A percentile compares a stretch with the other conserved stretches of the same genome.
phyloP scores from a whole-genome alignment of 2,113 vertebrate genomes.

The Xyrauchen texanus region DNA sequence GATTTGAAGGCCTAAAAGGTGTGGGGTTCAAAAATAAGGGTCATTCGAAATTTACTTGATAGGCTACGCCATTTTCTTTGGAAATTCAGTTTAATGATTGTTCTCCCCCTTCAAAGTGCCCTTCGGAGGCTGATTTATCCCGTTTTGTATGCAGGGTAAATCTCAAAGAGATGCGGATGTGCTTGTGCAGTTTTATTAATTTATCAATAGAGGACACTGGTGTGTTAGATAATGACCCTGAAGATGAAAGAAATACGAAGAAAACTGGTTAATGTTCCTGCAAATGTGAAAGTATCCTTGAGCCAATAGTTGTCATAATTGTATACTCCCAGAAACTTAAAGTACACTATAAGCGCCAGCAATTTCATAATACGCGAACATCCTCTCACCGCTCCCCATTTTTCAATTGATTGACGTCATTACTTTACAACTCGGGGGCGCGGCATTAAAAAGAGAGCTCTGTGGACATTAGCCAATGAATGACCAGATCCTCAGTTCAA shows the following conservation, averaged over 20 bases:
- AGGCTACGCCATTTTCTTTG: no score
- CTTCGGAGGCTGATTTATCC: no score
- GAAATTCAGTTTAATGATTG: no score
- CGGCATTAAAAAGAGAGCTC: slow-evolving; percentile 47
- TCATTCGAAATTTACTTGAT: no score
- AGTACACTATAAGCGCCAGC: background rate
- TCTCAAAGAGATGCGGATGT: no score
- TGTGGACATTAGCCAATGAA: slow-evolving; percentile 56
- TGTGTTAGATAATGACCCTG: background rate
- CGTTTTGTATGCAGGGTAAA: no score
- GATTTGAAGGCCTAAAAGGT: no score
- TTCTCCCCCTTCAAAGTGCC: no score
- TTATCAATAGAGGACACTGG: slow-evolving; percentile 15
- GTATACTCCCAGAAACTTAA: background rate
- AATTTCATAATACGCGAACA: background rate
- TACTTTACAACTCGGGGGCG: slow-evolving; percentile 32
- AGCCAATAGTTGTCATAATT: background rate
- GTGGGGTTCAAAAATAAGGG: no score
- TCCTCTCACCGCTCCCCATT: background rate
- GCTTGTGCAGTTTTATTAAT: background rate
- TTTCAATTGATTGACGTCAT: slow-evolving; percentile 50
- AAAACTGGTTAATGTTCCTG: background rate
- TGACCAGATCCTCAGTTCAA: background rate
- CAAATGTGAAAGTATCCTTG: background rate
- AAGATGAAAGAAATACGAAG: background rate